Evolutionary conservation across 2,797 vertebrate species (phyloP).

Genomic region (Anguilla megastoma): DNA sequence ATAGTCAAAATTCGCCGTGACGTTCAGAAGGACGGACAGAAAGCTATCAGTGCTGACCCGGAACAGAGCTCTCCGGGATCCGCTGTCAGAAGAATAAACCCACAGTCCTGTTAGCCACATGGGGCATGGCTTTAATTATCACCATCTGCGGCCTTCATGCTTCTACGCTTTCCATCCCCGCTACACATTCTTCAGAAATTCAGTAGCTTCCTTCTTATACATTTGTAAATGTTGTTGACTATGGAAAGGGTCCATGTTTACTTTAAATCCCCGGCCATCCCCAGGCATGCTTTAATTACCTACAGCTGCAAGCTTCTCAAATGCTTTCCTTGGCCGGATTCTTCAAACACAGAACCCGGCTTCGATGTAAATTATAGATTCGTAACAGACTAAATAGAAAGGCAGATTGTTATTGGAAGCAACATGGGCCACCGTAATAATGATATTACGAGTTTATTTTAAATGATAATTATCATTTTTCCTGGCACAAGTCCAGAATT

Average conservation of each 20-base stretch:
- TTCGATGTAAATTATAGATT: conserved; percentile 87
- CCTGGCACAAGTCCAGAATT: conserved; percentile 45
- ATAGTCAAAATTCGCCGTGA: conserved; percentile 49
- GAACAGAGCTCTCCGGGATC: conserved; percentile 66
- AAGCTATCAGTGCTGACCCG: conserved; percentile 71
- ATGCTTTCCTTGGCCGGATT: conserved; percentile 83
- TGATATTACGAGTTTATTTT: conserved; percentile 75
- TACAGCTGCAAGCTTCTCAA: conserved; percentile 85
- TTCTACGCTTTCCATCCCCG: conserved; percentile 83
- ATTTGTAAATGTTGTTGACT: conserved; percentile 98
- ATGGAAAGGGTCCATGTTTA: conserved; percentile 97
- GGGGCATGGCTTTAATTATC: conserved; percentile 87
- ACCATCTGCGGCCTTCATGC: conserved; percentile 87
- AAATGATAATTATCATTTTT: conserved; percentile 73
- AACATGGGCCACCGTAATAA: conserved; percentile 77
- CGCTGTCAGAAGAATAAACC: conserved; percentile 69
- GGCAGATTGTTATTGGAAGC: conserved; percentile 83
- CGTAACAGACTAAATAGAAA: conserved; percentile 83
- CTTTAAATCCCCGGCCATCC: conserved; percentile 88
- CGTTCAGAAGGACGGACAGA: conserved; percentile 56
- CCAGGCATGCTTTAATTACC: conserved; percentile 88
- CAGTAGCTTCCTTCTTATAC: conserved; percentile 97
- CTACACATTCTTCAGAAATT: conserved; percentile 96
- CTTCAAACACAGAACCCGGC: conserved; percentile 83
- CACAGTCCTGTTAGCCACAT: conserved; percentile 68